These are phyloP conservation scores for Hydra vulgaris DNA, from an alignment of 30 jellyfish, hydroid and myxozoan species.

Conservation along the genomic window DNA sequence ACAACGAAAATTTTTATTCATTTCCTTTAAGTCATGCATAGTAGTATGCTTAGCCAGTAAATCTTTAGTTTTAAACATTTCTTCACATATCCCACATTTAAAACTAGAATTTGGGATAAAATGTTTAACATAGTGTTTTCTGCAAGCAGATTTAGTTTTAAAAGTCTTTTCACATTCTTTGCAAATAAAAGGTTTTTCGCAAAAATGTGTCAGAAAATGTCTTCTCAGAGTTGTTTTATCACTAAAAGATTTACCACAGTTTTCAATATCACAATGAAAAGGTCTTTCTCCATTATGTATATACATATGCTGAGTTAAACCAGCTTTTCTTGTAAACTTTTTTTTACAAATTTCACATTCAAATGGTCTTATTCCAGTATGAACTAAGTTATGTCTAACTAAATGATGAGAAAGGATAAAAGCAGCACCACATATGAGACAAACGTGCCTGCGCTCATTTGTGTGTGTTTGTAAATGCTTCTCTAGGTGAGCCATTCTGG, in stretches of 20 bases:
- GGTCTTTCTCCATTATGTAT: constrained; percentile 27
- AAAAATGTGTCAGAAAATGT: constrained; percentile 24
- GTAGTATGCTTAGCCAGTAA: background rate
- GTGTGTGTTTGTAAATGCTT: constrained; percentile 26
- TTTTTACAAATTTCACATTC: constrained; percentile 26
- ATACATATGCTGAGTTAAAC: constrained; percentile 16
- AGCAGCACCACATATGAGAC: constrained; percentile 29
- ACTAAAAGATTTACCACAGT: constrained; percentile 22
- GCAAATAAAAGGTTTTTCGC: constrained; percentile 29
- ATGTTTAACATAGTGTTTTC: constrained; percentile 26
- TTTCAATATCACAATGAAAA: constrained; percentile 8
- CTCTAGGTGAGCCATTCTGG: constrained; percentile 30
- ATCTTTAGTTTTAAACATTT: constrained; percentile 12
- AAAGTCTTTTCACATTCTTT: constrained; percentile 33
- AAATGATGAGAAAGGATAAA: constrained; percentile 25
- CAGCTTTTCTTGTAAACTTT: constrained; percentile 24
- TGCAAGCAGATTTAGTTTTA: constrained; percentile 26
- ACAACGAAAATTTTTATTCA: constrained; percentile 9
- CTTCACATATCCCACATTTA: constrained; percentile 33
- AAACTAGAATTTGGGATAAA: constrained; percentile 2
- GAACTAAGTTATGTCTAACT: constrained; percentile 17
- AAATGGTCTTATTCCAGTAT: constrained; percentile 25
- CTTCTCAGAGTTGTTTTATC: constrained; percentile 25
- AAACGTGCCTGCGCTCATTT: constrained; percentile 24
- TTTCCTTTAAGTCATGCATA: constrained; percentile 12